Evolutionary conservation across 35 echinoderm and acorn worm genomes (phyloP), one percentile per base, ranked within the genome.

Genomic region (Apostichopus californicus): DNA sequence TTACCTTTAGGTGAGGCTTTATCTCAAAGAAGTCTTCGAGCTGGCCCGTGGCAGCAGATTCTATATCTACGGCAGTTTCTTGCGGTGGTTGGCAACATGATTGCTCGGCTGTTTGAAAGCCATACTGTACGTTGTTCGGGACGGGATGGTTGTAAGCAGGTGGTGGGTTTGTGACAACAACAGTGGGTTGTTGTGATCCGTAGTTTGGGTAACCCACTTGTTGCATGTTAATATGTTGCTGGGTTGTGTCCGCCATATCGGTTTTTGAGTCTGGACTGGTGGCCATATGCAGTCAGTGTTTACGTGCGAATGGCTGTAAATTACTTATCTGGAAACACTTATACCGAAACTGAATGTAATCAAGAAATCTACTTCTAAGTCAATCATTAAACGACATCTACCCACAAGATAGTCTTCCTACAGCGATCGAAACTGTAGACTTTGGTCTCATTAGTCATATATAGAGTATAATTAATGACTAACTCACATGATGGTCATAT

Each of bases 21-120:
- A 83, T 13, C 80, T 53, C 52, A 34, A 55, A 83, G 15, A 54
- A 83, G 24, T 83, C 80, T 55, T 83, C 80, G 17, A 83, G 25
- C 11, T 83, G 18, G 2, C 34, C 80, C 46, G 28, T 68, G 11
- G 11, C 18, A 10, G 11, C 64, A 68, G 11, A 14, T 68, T 14
- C 18, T 68, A 14, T 18, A 0, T 68, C 18, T 18, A 68, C 64
- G 11, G 18, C 64, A 18, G 11, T 11, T 11, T 18, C 18, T 18
- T 68, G 64, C 11, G 64, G 9, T 11, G 64, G 64, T 14, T 14
- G 11, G 64, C 64, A 68, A 68, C 64, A 68, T 68, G 64, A 68
- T 18, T 68, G 64, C 18, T 68, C 64, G 11, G 64, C 5, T 68
- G 64, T 11, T 68, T 11, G 64, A 68, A 8, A 14, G 18, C 64